A percentile compares a stretch with the other conserved stretches of the same genome.
phyloP scores from a whole-genome alignment of 2,113 vertebrate species.

The Smithornis capensis region DNA sequence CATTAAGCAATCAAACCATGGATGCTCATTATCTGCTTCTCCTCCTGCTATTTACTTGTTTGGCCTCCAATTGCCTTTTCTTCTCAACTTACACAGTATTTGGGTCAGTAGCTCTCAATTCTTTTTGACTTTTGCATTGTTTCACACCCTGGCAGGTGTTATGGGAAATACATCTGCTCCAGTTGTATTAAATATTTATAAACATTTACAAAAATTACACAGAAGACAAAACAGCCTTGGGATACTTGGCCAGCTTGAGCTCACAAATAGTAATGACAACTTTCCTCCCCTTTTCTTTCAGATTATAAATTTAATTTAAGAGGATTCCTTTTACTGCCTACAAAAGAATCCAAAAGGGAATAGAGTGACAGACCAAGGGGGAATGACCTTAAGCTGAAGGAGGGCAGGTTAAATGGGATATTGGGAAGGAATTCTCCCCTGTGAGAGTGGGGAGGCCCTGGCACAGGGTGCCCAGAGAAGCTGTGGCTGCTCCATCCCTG shows the following conservation, averaged over 20 bases:
- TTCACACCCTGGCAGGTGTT: background rate
- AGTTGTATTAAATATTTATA: background rate
- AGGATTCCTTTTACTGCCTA: background rate
- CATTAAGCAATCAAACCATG: background rate
- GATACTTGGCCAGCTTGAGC: background rate
- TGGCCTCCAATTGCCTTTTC: background rate
- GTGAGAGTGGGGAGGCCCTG: rapidly evolving
- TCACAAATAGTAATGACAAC: background rate
- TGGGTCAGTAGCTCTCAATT: background rate
- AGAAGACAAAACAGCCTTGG: background rate
- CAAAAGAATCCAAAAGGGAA: background rate
- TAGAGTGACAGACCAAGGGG: background rate
- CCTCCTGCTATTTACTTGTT: background rate
- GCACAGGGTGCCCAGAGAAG: background rate
- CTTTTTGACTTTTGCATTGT: background rate
- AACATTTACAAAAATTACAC: background rate
- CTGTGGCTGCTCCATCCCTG: background rate
- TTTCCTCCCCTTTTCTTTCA: background rate
- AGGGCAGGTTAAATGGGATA: background rate
- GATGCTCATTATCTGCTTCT: background rate
- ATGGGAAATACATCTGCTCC: background rate
- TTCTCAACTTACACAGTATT: background rate
- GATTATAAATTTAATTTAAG: background rate
- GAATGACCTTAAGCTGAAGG: background rate
- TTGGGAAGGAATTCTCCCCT: background rate